Evolutionary conservation across 1,140 invertebrate genomes (phyloP), one percentile per base, ranked within the genome.

Genomic region (Acromyrmex heyeri): DNA sequence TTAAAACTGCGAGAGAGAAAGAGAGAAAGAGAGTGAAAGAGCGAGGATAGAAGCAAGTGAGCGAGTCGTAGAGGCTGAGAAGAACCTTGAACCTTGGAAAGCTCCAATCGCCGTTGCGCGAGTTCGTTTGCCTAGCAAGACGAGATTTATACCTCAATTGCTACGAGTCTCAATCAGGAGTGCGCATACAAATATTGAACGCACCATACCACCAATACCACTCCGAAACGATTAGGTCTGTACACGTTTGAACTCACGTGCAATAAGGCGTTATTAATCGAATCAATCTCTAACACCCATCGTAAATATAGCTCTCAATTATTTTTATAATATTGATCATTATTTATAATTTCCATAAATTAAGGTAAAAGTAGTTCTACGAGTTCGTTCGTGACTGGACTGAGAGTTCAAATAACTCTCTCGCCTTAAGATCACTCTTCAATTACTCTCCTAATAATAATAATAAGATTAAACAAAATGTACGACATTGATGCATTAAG

Each of bases 61-160:
- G 44, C 38, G 53, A 59, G 67, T 59, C 67, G 48, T 16, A 21
- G 55, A 83, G 14, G 69, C 79, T 75, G 67, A 53, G 67, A 53
- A 50, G 76, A 50, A 89, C 85, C 87, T 90, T 89, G 87, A 87
- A 88, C 87, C 65, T 44, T 30, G 81, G 16, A 21, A 78, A 55
- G 55, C 38, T 78, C 30, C 24, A 24, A 77, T 89, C 81, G 55
- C 24, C 48, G 73, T 88, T 88, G 50, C 65, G 75, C 85, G 65
- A 72, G 72, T 90, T 89, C 88, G 65, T 89, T 89, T 89, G 75
- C 55, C 59, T 69, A 82, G 72, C 82, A 21, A 64, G 34, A 70
- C 59, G 69, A 76, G 73, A 83, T 90, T 90, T 86, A 78, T 69
- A 75, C 87, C 57, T 83, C 72, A 59, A 86, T 89, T 77, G 62